These are phyloP conservation scores for Sphenodon punctatus DNA, from an alignment of 2,797 vertebrate species.

Conservation along the genomic window DNA sequence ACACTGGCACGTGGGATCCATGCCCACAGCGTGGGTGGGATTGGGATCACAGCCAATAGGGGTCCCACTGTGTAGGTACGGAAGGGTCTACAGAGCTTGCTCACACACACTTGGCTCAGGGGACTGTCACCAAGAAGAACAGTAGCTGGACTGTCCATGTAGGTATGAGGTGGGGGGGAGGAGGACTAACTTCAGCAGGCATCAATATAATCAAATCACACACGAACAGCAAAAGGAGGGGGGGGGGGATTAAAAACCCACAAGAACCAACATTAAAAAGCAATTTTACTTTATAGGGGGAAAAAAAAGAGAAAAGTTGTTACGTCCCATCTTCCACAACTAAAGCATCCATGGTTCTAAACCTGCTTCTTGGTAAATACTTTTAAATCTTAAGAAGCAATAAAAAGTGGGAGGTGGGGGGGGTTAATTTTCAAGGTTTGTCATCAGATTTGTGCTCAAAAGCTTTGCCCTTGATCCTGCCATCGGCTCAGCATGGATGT, in stretches of 20 bases:
- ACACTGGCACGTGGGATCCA: too few species aligned
- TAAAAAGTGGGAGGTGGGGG: neutral
- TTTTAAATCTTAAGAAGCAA: neutral
- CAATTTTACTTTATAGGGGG: neutral
- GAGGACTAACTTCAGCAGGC: too few species aligned
- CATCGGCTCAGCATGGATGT: rapidly evolving
- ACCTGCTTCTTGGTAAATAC: neutral
- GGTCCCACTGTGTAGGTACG: too few species aligned
- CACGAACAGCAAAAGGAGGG: neutral
- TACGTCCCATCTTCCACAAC: neutral
- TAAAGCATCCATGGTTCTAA: neutral
- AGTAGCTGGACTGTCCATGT: too few species aligned
- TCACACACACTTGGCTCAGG: too few species aligned
- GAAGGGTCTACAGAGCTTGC: too few species aligned
- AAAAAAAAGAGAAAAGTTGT: neutral
- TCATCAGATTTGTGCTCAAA: neutral
- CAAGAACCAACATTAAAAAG: neutral
- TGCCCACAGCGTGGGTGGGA: too few species aligned
- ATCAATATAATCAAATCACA: neutral
- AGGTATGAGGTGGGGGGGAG: too few species aligned
- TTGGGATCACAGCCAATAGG: too few species aligned
- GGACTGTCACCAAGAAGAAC: too few species aligned
- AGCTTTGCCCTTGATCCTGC: neutral
- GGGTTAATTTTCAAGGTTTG: neutral
- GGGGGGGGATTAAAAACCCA: rapidly evolving